These are phyloP conservation scores for Capra hircus DNA, from an alignment of 2,113 vertebrate genomes.

Conservation along the genomic window DNA sequence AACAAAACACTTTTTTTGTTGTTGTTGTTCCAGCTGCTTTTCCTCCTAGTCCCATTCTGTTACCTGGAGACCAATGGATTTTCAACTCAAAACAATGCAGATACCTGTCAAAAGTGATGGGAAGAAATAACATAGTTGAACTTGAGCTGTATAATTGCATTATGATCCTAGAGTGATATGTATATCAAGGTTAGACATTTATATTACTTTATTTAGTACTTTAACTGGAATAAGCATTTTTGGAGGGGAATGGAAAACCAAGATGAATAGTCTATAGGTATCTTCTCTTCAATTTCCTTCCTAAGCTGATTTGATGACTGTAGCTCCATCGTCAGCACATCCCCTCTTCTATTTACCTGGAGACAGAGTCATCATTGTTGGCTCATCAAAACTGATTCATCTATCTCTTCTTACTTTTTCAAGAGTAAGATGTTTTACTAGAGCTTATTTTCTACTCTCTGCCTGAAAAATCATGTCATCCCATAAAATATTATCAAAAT, in stretches of 20 bases:
- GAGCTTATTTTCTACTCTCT: background rate
- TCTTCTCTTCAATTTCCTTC: background rate
- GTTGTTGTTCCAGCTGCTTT: background rate
- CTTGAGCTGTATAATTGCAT: background rate
- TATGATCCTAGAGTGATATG: background rate
- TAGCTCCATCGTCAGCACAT: background rate
- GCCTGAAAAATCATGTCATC: background rate
- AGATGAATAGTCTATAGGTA: background rate
- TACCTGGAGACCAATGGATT: background rate
- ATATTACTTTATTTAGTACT: background rate
- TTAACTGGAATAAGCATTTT: background rate
- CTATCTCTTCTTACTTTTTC: background rate
- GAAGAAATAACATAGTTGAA: background rate
- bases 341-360: background rate
- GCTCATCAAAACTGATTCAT: background rate
- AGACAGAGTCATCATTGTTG: background rate
- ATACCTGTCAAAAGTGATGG: background rate
- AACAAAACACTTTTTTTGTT: background rate
- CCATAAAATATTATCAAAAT: background rate
- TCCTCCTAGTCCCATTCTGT: background rate
- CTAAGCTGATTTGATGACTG: background rate
- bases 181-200: background rate
- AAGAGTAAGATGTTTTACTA: background rate
- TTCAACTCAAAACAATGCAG: background rate
- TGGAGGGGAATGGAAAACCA: background rate